Conservation (phyloP, 2,797 vertebrate species). For the Mormyrops boulengeri region DNA sequence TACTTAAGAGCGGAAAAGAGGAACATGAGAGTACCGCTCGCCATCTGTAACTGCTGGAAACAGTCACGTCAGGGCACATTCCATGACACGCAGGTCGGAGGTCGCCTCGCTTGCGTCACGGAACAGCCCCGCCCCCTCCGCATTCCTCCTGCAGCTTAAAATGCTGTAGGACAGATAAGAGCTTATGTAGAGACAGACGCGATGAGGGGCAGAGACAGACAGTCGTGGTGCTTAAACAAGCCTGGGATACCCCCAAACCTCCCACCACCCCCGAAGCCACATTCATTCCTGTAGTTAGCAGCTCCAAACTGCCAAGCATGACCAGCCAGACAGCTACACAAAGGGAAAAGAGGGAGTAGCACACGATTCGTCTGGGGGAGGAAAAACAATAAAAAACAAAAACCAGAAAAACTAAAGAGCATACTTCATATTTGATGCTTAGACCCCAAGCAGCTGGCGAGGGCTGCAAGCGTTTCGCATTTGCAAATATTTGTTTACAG, state of each 20-base stretch:
- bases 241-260: not conserved
- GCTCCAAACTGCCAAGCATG: not conserved
- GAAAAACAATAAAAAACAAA: not conserved
- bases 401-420: not conserved
- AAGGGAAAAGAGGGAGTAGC: not conserved
- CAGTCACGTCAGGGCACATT: not conserved
- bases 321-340: not conserved
- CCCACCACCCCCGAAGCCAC: not conserved
- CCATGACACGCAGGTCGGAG: not conserved
- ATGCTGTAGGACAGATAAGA: not conserved
- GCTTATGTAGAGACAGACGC: not conserved
- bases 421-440: not conserved
- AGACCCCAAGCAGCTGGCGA: not conserved
- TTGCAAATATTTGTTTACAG: slow-evolving; percentile 1
- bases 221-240: not conserved
- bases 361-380: not conserved
- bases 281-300: not conserved
- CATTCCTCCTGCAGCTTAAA: slow-evolving; percentile 5
- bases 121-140: not conserved
- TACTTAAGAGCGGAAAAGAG: not conserved
- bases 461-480: not conserved
- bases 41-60: not conserved
- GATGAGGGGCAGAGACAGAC: not conserved
- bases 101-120: not conserved
- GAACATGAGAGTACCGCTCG: not conserved